A percentile compares a stretch with the other conserved stretches of the same genome.
Conservation (phyloP, 2,797 vertebrate species). For the Chaetodon trifasciatus region DNA sequence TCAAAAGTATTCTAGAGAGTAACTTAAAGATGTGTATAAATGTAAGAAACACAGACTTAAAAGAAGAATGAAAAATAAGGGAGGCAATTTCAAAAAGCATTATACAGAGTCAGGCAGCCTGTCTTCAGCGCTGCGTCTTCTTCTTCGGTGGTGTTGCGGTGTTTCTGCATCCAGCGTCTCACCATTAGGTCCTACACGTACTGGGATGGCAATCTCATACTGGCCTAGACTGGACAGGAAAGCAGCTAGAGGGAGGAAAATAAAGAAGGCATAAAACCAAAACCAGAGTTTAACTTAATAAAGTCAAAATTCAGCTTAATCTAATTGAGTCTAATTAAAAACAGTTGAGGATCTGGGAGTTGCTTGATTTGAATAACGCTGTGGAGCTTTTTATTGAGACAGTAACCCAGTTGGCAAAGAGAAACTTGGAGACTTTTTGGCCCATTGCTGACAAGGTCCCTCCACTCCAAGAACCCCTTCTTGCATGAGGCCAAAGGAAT, state of each 20-base stretch:
- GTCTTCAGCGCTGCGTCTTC: conserved; percentile 83
- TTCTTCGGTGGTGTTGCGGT: conserved; percentile 76
- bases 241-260: conserved; percentile 84
- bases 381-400: conserved; percentile 44
- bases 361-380: conserved; percentile 39
- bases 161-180: conserved; percentile 86
- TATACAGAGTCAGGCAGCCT: conserved; percentile 83
- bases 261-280: conserved; percentile 29
- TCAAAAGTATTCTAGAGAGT: background rate
- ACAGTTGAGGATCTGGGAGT: conserved; percentile 35
- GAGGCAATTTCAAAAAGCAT: conserved; percentile 1
- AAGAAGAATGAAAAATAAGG: too few species aligned
- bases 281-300: conserved; percentile 38
- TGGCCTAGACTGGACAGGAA: conserved; percentile 95
- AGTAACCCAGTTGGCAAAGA: conserved; percentile 51
- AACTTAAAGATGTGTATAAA: background rate
- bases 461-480: conserved; percentile 47
- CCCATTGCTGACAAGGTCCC: conserved; percentile 39
- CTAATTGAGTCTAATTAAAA: conserved; percentile 49
- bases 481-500: conserved; percentile 68
- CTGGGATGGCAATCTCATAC: conserved; percentile 96
- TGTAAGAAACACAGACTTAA: background rate
- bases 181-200: conserved; percentile 92
- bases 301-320: conserved; percentile 33
- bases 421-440: conserved; percentile 60